Evolutionary conservation across 1,140 invertebrate species (phyloP).

Genomic region (Diploscapter pachys): DNA sequence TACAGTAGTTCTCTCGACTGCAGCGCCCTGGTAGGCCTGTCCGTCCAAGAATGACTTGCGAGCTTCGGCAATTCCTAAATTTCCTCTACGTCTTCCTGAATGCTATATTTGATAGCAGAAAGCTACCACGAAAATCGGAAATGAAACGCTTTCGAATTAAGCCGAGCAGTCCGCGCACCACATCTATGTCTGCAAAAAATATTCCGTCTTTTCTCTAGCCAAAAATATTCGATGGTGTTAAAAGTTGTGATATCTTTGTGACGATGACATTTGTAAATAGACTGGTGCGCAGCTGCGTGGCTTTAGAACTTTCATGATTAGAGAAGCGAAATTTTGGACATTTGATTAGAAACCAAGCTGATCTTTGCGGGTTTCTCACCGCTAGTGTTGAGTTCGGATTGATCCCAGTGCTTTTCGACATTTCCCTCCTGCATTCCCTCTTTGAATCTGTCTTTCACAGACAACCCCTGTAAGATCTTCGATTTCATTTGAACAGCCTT

Average conservation of each 20-base stretch:
- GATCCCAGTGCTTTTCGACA: constrained; percentile 37
- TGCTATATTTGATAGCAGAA: too few relatives aligned
- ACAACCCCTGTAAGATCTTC: constrained; percentile 22
- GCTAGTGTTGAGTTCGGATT: constrained; percentile 36
- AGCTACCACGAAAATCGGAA: not conserved
- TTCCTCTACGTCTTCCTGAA: not conserved
- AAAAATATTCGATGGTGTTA: too few relatives aligned
- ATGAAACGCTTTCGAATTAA: constrained; percentile 17
- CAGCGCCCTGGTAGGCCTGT: constrained; percentile 39
- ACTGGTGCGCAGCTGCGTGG: too few relatives aligned
- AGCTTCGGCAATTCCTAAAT: constrained; percentile 49
- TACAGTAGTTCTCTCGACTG: constrained; percentile 47
- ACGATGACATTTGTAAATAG: too few relatives aligned
- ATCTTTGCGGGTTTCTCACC: too few relatives aligned
- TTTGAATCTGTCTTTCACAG: constrained; percentile 42
- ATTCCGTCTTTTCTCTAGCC: too few relatives aligned
- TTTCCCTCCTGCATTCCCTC: constrained; percentile 24
- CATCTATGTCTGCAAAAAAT: constrained; percentile 13
- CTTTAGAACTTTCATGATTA: not conserved
- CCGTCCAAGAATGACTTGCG: constrained; percentile 53
- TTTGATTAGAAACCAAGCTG: constrained; percentile 13
- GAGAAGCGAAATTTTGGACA: not conserved
- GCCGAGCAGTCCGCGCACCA: constrained; percentile 15
- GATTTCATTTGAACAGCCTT: not conserved
- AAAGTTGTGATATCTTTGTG: too few relatives aligned